Evolutionary conservation across 1,140 invertebrate genomes (phyloP), one percentile per base, ranked within the genome.

Genomic region (Acromyrmex echinatior): DNA sequence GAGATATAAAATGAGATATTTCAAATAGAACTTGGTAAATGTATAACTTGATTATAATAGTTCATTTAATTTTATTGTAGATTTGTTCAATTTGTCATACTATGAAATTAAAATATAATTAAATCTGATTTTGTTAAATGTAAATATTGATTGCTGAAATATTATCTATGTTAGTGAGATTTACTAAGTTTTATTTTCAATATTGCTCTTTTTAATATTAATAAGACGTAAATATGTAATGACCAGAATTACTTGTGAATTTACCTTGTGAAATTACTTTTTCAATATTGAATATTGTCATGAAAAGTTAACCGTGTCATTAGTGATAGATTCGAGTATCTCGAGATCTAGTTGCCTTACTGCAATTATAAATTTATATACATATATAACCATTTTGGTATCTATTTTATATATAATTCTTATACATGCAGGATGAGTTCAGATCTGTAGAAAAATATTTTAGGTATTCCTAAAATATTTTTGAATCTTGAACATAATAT

Each of bases 331-430:
- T 90, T 92, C 87, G 89, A 89, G 89, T 68, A 73, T 70, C 88
- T 93, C 91, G 90, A 93, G 88, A 87, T 90, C 86, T 84, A 92
- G 92, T 93, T 94, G 93, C 93, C 93, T 94, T 94, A 94, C 86
- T 88, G 78, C 90, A 92, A 84, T 93, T 90, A 90, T 87, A 92
- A 90, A 93, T 91, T 88, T 85, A 91, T 94, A 70, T 70, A 49
- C 1, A 28, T 70, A 70, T 51, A 70, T 70, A 88, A 90, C 80
- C 71, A 85, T 90, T 74, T 93, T 92, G 90, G 91, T 93, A 94
- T 82, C 90, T 92, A 92, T 93, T 93, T 93, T 93, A 88, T 91
- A 94, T 85, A 65, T 66, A 90, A 91, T 81, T 86, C 86, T 91
- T 92, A 86, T 91, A 87, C 82, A 91, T 71, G 88, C 56, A 85